Base-by-base conservation (phyloP, 2,888 invertebrate species). In the Trissolcus brochymenae region DNA sequence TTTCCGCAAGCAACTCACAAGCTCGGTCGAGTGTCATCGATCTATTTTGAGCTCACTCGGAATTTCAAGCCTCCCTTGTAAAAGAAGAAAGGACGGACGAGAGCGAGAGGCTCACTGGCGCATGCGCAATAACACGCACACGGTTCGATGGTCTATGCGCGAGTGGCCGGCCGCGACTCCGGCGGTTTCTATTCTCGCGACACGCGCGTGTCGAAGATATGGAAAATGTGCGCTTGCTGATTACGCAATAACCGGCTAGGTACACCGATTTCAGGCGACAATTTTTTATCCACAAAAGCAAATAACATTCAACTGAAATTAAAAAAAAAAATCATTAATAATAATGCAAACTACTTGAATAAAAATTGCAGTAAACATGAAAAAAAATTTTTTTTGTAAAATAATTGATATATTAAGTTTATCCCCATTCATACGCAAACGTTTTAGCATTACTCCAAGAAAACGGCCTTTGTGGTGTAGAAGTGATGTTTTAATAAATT, bases 21-120 rank as follows among this genome's bases (percentile, higher is more conserved):
- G 85, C 83, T 85, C 84, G 85, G 82, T 73, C 84, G 85, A 87
- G 88, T 88, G 88, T 88, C 88, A 88, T 88, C 87, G 88, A 88
- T 88, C 88, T 88, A 88, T 88, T 88, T 88, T 80, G 80, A 84
- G 87, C 83, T 81, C 86, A 86, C 82, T 82, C 84, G 87, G 88
- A 88, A 88, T 88, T 88, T 87, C 87, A 85, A 85, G 84, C 86
- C 85, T 84, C 82, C 82, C 61, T 60, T 57, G 73, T 72, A 67
- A 65, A 73, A 75, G 68, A 55, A 65, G 70, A 65, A 76, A 25
- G 46, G 70, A 50, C 40, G n/a, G 21, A 29, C 25, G 62, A 40
- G 59, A 19, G 62, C 53, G 65, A 40, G 55, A 35, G 25, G 25
- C 51, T 59, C n/a, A n/a, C 64, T 19, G 40, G 73, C 80, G 82